Percentiles rank a stretch among this genome's conserved stretches.
phyloP scores from a whole-genome alignment of 1,140 invertebrate genomes.

The Spodoptera frugiperda region DNA sequence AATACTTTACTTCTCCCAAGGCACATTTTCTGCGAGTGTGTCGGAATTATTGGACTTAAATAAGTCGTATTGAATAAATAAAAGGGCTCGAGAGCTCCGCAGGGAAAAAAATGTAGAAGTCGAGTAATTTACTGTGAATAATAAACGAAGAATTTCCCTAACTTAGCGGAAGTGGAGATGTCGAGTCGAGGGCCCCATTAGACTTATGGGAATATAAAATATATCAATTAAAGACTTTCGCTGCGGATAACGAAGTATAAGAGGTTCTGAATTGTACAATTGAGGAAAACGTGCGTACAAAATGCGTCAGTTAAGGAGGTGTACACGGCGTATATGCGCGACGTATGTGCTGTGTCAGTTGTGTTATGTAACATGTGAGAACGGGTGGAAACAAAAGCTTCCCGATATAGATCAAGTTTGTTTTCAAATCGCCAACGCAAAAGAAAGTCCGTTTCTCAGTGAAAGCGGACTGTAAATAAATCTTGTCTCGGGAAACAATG shows the following conservation, averaged over 20 bases:
- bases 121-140: constrained; percentile 80
- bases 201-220: constrained; percentile 59
- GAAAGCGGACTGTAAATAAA: constrained; percentile 77
- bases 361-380: constrained; percentile 38
- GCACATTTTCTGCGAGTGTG: constrained; percentile 51
- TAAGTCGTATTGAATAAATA: constrained; percentile 71
- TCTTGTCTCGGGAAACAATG: constrained; percentile 75
- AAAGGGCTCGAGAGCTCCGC: constrained; percentile 68
- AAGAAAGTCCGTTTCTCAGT: constrained; percentile 75
- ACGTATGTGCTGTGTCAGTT: background rate
- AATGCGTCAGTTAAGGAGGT: background rate
- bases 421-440: constrained; percentile 66
- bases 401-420: constrained; percentile 71
- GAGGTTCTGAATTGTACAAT: constrained; percentile 28
- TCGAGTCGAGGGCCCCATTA: constrained; percentile 54
- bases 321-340: background rate
- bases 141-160: constrained; percentile 74
- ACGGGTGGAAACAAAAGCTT: constrained; percentile 62
- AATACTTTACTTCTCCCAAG: constrained; percentile 48
- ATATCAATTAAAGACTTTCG: constrained; percentile 58
- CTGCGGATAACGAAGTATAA: constrained; percentile 36
- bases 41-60: constrained; percentile 62
- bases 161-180: constrained; percentile 57
- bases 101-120: constrained; percentile 71
- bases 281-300: constrained; percentile 28